Evolutionary conservation across 2,888 invertebrate genomes (phyloP).

Genomic region (Scaptomyza caliginosa): DNA sequence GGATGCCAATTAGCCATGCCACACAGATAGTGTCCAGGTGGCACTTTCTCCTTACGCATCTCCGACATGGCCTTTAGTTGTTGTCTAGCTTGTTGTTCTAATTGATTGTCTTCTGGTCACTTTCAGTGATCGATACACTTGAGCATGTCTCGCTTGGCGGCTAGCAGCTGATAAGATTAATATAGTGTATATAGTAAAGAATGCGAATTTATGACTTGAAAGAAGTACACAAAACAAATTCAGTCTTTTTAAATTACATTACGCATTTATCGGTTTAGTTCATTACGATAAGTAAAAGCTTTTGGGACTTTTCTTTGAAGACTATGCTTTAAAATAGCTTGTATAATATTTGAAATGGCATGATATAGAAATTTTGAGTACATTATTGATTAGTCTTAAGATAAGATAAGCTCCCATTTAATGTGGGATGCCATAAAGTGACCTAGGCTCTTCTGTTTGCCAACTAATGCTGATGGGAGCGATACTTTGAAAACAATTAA

Average conservation of each 20-base stretch:
- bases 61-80: slow-evolving; percentile 51
- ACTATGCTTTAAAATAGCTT: too few relatives aligned
- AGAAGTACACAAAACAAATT: background rate
- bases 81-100: background rate
- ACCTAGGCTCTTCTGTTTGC: slow-evolving; percentile 22
- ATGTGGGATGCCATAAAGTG: slow-evolving; percentile 24
- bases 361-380: slow-evolving; percentile 36
- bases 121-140: slow-evolving; percentile 9
- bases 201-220: slow-evolving; percentile 20
- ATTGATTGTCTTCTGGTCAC: slow-evolving; percentile 23
- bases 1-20: slow-evolving; percentile 86
- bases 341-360: slow-evolving; percentile 40
- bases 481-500: background rate
- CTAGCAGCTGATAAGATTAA: slow-evolving; percentile 31
- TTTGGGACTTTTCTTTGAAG: background rate
- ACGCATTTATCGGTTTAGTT: background rate
- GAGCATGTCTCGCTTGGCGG: slow-evolving; percentile 30
- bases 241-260: background rate
- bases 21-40: slow-evolving; percentile 82
- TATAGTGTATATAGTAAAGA: background rate
- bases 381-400: slow-evolving; percentile 39
- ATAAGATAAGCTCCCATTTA: slow-evolving; percentile 55
- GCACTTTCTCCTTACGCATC: slow-evolving; percentile 40
- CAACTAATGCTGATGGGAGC: slow-evolving; percentile 43
- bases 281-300: background rate